Base-by-base conservation (phyloP, 1,140 invertebrate species). In the Drosophila simulans region DNA sequence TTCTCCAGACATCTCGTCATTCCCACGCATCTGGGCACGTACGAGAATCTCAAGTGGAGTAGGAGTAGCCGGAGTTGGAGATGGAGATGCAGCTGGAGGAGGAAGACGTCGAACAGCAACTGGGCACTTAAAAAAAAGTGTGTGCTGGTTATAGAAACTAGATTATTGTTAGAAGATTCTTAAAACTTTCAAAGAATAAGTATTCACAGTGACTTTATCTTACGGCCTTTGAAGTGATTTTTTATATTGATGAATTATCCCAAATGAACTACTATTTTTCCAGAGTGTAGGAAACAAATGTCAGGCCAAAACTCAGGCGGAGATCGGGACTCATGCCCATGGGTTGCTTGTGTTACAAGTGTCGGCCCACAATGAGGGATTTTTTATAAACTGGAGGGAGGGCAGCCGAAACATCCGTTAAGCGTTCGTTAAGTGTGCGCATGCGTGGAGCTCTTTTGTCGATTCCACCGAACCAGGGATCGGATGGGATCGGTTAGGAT, bases 21-120 rank as follows among this genome's bases (percentile, higher is more conserved):
- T 88, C 84, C 84, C 84, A 88, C 84, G 84, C 84, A 89, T 89
- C 77, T 88, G 84, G 84, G 84, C 84, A 88, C 84, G 84, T 88
- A 88, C 84, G 84, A 62, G 80, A 48, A 46, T 74, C 71, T 81
- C 66, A 77, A 83, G 62, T 73, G 71, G 52, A 59, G 60, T 54
- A 42, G 71, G 71, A 74, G 52, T 60, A 64, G 56, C 66, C 48
- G 58, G 37, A 40, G 66, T 15, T 45, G 65, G 20, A 54, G 56
- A 17, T 43, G 65, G n/a, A 56, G 25, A 22, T 57, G 53, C 42
- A 65, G 42, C 20, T 43, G 60, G 34, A 31, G 25, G 66, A 66
- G 64, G 40, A 66, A 46, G 40, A 37, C 42, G 31, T 34, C 58
- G 46, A 52, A 37, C 65, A 39, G 43, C 64, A 70, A 39, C 37